Evolutionary conservation across 2,888 invertebrate genomes (phyloP).

Genomic region (Aromia moschata): DNA sequence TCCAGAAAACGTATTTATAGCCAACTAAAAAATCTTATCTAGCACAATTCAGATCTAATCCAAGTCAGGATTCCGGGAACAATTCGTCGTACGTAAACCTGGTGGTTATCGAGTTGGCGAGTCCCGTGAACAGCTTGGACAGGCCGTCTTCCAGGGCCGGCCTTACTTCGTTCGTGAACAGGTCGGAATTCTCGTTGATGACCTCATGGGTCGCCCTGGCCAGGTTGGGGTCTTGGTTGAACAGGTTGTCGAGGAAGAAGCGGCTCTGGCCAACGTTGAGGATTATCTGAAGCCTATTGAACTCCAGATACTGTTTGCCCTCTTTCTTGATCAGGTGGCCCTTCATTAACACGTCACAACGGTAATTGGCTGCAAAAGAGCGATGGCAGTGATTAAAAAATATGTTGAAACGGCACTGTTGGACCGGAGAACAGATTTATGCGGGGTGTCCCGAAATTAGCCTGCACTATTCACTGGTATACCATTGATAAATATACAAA

Average conservation of each 20-base stretch:
- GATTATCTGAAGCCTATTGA: slow-evolving; percentile 71
- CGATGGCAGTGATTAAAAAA: too few relatives aligned
- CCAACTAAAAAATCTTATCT: too few relatives aligned
- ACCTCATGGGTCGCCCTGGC: slow-evolving; percentile 74
- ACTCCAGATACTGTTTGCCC: slow-evolving; percentile 69
- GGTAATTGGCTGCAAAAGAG: slow-evolving; percentile 70
- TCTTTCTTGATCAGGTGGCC: slow-evolving; percentile 68
- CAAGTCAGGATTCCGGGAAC: slow-evolving; percentile 64
- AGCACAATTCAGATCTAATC: too few relatives aligned
- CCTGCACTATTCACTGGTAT: too few relatives aligned
- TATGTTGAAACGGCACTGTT: too few relatives aligned
- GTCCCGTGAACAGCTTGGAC: slow-evolving; percentile 73
- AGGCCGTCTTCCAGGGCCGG: slow-evolving; percentile 73
- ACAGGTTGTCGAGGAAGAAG: slow-evolving; percentile 72
- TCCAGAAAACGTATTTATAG: too few relatives aligned
- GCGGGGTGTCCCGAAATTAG: too few relatives aligned
- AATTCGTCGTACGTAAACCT: slow-evolving; percentile 76
- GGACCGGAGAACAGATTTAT: too few relatives aligned
- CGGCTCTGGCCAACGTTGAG: slow-evolving; percentile 70
- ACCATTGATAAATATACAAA: too few relatives aligned
- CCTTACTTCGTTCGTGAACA: slow-evolving; percentile 74
- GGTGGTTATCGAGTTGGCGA: slow-evolving; percentile 75
- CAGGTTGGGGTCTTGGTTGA: slow-evolving; percentile 72
- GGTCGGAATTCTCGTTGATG: slow-evolving; percentile 73
- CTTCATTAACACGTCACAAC: slow-evolving; percentile 71